A percentile compares a stretch with the other conserved stretches of the same genome.
These are phyloP conservation scores for Lineus longissimus DNA, from an alignment of 1,140 invertebrate genomes.

Conservation along the genomic window DNA sequence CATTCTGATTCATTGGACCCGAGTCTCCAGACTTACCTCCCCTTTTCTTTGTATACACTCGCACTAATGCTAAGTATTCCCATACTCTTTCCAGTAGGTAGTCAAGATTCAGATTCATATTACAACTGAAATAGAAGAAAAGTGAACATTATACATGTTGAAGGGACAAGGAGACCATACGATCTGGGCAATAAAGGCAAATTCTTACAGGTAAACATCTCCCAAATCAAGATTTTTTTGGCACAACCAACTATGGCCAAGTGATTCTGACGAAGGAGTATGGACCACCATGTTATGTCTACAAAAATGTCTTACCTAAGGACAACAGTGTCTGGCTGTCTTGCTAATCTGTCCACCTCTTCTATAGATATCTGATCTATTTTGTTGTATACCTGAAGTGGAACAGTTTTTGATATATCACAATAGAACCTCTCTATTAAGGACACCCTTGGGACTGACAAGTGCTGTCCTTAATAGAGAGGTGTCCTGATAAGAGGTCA, in stretches of 20 bases:
- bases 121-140: constrained; percentile 71
- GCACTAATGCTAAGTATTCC: constrained; percentile 89
- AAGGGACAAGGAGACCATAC: neutral
- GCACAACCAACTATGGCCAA: too few relatives aligned
- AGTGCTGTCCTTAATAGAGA: too few relatives aligned
- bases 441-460: too few relatives aligned
- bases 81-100: constrained; percentile 88
- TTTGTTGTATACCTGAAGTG: constrained; percentile 87
- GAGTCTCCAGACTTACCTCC: constrained; percentile 57
- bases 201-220: neutral
- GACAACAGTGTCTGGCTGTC: constrained; percentile 85
- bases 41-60: constrained; percentile 98
- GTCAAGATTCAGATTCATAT: constrained; percentile 98
- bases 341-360: constrained; percentile 93
- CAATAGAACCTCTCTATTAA: too few relatives aligned
- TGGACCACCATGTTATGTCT: too few relatives aligned
- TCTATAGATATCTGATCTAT: constrained; percentile 99
- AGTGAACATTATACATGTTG: neutral
- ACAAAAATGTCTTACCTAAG: constrained; percentile 86
- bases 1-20: neutral
- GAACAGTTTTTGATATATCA: too few relatives aligned
- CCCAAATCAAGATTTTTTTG: neutral
- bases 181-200: constrained; percentile 2
- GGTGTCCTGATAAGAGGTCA: too few relatives aligned
- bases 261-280: too few relatives aligned